phyloP scores from a whole-genome alignment of 2,113 vertebrate species.

The Leptobrachium ailaonicum region DNA sequence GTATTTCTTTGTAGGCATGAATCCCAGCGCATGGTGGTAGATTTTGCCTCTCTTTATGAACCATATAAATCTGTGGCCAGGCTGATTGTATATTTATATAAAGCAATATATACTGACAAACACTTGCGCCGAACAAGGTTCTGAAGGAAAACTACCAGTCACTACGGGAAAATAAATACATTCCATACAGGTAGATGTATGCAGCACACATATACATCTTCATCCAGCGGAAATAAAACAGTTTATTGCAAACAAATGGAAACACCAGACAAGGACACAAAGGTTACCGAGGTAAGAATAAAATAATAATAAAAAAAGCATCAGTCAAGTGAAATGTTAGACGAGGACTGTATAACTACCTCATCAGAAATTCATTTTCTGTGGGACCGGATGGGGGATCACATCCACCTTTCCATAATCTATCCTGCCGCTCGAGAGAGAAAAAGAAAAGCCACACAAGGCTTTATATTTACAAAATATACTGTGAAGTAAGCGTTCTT shows the following conservation, averaged over 20 bases:
- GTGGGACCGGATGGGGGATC: neutral
- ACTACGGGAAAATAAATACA: too few relatives aligned
- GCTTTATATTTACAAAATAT: constrained; percentile 6
- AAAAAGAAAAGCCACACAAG: neutral
- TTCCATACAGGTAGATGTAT: too few relatives aligned
- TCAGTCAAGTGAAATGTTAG: too few relatives aligned
- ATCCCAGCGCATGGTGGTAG: too few relatives aligned
- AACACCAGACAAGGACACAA: neutral
- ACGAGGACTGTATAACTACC: neutral
- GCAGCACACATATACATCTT: neutral
- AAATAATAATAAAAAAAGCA: neutral
- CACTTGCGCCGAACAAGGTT: too few relatives aligned
- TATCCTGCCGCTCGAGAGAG: neutral
- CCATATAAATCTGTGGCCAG: too few relatives aligned
- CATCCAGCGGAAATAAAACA: neutral
- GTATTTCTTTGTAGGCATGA: too few relatives aligned
- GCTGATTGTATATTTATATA: too few relatives aligned
- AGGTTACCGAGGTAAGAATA: neutral
- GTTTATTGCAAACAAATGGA: neutral
- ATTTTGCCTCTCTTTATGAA: too few relatives aligned
- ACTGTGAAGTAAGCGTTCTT: neutral
- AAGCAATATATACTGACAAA: too few relatives aligned
- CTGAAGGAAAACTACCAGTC: too few relatives aligned
- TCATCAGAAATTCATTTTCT: neutral
- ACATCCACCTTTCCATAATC: neutral